Evolutionary conservation across 2,888 invertebrate genomes (phyloP).

Genomic region (Calameuta idolon): DNA sequence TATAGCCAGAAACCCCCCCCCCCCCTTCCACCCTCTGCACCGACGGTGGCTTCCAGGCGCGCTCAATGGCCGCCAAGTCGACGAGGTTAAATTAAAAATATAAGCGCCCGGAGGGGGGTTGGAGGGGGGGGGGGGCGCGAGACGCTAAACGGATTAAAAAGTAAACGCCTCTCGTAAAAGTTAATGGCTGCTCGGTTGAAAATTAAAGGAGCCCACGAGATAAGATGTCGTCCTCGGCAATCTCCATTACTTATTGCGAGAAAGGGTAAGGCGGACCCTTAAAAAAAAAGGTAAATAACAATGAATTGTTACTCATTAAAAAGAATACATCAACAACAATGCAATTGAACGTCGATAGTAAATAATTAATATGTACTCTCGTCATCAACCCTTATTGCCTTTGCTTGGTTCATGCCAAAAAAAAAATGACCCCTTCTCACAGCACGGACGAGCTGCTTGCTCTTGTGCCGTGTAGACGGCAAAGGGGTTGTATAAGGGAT

Average conservation of each 20-base stretch:
- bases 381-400: neutral
- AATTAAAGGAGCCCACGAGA: slow-evolving; percentile 63
- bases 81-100: slow-evolving; percentile 51
- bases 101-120: slow-evolving; percentile 29
- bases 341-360: neutral
- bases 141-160: slow-evolving; percentile 65
- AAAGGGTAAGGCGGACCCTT: neutral
- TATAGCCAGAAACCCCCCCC: neutral
- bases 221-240: slow-evolving; percentile 35
- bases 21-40: slow-evolving; percentile 21
- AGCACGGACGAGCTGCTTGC: neutral
- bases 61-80: slow-evolving; percentile 59
- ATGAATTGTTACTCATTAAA: neutral
- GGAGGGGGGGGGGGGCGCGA: slow-evolving; percentile 30
- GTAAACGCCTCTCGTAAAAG: slow-evolving; percentile 64
- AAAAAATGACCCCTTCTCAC: neutral
- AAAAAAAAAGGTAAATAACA: neutral
- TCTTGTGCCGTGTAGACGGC: neutral
- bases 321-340: neutral
- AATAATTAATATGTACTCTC: neutral
- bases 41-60: slow-evolving; percentile 32
- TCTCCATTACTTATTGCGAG: neutral
- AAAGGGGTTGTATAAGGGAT: neutral
- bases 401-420: neutral
- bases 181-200: slow-evolving; percentile 64